Percentiles rank a stretch among this genome's conserved stretches.
Evolutionary conservation across 2,888 invertebrate genomes (phyloP).

Genomic region (Cantharis lateralis): DNA sequence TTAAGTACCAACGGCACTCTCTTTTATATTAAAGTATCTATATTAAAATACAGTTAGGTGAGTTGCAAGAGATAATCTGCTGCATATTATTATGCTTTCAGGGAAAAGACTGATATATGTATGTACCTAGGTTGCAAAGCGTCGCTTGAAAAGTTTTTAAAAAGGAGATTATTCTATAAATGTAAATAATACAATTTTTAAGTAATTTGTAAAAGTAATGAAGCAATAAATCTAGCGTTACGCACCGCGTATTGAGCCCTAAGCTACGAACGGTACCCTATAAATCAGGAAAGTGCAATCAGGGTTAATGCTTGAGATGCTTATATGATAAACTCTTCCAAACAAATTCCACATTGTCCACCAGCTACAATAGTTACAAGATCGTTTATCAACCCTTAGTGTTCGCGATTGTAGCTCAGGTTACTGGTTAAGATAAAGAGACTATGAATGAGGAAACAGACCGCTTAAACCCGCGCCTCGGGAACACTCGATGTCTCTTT

Average conservation of each 20-base stretch:
- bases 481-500: constrained; percentile 43
- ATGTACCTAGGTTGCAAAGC: too few species aligned
- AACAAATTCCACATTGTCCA: constrained; percentile 54
- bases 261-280: constrained; percentile 31
- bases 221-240: not conserved
- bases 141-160: too few species aligned
- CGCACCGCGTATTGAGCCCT: constrained; percentile 5
- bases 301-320: constrained; percentile 44
- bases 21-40: too few species aligned
- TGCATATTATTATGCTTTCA: too few species aligned
- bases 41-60: too few species aligned
- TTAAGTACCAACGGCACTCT: too few species aligned
- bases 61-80: too few species aligned
- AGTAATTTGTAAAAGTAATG: not conserved
- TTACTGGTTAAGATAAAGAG: constrained; percentile 46
- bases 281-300: constrained; percentile 44
- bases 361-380: constrained; percentile 41
- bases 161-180: not conserved
- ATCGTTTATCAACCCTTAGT: constrained; percentile 44
- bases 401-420: constrained; percentile 30
- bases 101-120: too few species aligned
- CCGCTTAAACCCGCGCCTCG: constrained; percentile 44
- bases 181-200: not conserved
- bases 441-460: constrained; percentile 50
- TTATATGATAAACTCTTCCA: constrained; percentile 51